These are phyloP conservation scores for Leptobrachium leishanense DNA, from an alignment of 2,113 vertebrate species.

Conservation along the genomic window DNA sequence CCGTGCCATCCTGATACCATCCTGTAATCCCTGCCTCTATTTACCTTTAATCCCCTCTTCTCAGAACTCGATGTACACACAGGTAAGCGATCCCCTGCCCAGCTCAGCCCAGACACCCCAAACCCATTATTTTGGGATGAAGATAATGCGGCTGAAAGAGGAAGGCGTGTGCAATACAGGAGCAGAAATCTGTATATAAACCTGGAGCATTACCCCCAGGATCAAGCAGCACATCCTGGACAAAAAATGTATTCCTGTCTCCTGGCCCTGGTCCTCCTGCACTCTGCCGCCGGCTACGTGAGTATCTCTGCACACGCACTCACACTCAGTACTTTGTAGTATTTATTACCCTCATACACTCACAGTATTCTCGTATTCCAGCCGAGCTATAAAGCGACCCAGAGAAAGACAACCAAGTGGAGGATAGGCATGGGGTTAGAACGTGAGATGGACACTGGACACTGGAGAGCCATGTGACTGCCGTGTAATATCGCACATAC, in stretches of 20 bases:
- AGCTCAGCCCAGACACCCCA: neutral
- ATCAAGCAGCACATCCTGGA: neutral
- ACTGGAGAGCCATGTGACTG: no score
- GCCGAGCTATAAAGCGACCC: neutral
- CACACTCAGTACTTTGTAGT: neutral
- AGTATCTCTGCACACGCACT: neutral
- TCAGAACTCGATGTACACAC: neutral
- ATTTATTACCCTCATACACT: neutral
- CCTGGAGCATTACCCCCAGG: neutral
- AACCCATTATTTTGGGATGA: slow-evolving; percentile 18
- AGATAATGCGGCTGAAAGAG: neutral
- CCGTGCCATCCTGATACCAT: neutral
- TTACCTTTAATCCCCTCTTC: slow-evolving; percentile 24
- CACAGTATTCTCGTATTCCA: neutral
- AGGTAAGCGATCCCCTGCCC: neutral
- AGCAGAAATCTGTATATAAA: slow-evolving; percentile 18
- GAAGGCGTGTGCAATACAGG: neutral
- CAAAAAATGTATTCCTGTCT: slow-evolving; percentile 29
- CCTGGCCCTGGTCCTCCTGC: slow-evolving; percentile 26
- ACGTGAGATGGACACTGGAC: no score
- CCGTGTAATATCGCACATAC: no score
- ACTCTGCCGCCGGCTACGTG: slow-evolving; percentile 20
- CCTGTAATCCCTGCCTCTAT: slow-evolving; percentile 18
- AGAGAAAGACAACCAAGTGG: no score
- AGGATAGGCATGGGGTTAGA: no score